These are phyloP conservation scores for Rhingia campestris DNA, from an alignment of 2,888 invertebrate genomes.

Conservation along the genomic window DNA sequence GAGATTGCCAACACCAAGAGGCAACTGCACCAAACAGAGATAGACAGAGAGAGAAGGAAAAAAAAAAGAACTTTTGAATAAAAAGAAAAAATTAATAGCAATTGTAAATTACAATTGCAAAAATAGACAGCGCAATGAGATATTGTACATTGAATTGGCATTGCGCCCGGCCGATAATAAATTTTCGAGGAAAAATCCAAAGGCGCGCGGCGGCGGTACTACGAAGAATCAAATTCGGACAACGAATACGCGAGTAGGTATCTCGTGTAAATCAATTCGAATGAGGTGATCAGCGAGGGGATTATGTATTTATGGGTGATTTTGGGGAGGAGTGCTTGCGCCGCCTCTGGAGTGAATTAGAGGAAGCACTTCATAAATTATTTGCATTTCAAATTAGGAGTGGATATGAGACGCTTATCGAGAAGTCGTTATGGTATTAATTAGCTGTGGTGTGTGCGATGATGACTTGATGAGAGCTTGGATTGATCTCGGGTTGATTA, in stretches of 20 bases:
- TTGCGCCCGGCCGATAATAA: conserved; percentile 64
- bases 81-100: conserved; percentile 67
- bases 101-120: conserved; percentile 74
- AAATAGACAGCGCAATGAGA: conserved; percentile 68
- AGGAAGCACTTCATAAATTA: conserved; percentile 45
- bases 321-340: conserved; percentile 24
- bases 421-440: conserved; percentile 44
- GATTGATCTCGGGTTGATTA: conserved; percentile 38
- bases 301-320: conserved; percentile 61
- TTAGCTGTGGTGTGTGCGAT: conserved; percentile 36
- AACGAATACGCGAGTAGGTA: conserved; percentile 23
- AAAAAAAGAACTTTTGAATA: conserved; percentile 13
- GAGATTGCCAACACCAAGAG: conserved; percentile 25
- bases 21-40: conserved; percentile 6
- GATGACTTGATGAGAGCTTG: conserved; percentile 25
- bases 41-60: conserved; percentile 6
- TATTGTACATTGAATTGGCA: conserved; percentile 71
- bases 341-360: conserved; percentile 5
- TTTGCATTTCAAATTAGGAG: conserved; percentile 58
- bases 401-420: conserved; percentile 42
- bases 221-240: conserved; percentile 36
- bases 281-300: conserved; percentile 56
- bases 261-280: conserved; percentile 63
- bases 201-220: neutral
- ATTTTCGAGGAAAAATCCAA: conserved; percentile 45